Base-by-base conservation (phyloP, 1,140 invertebrate genomes). In the Teleopsis dalmanni region DNA sequence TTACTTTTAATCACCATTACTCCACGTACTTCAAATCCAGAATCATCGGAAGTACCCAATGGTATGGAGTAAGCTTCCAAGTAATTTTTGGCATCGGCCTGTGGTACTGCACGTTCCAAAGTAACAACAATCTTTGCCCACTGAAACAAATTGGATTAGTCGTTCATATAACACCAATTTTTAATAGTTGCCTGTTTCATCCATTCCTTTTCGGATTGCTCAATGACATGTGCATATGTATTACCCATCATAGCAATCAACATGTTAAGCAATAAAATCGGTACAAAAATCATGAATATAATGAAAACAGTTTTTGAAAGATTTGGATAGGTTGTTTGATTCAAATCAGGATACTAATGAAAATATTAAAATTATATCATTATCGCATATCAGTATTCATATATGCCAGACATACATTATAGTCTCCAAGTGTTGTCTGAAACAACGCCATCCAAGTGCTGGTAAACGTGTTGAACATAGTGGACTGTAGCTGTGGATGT, bases 191-290 rank as follows among this genome's bases (percentile, higher is more conserved):
- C 91, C 80, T 95, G 95, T 74, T 97, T 96, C 66, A 96, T 85
- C 88, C 91, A 98, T 71, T 98, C 95, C 70, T 98, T 98, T 71
- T 98, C 95, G 37, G 94, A 97, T 67, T 95, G 91, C 66, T 94
- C 88, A 50, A 98, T 98, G 40, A 99, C 91, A 57, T 96, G 88
- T 4, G 95, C 93, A 65, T 97, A 98, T 0, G 94, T 98, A 70
- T 97, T 98, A 11, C 91, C 93, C 93, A 98, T 98, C 94, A 98
- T 98, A 50, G 95, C 95, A 56, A 98, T 98, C 60, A 98, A 79
- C 91, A 98, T 91, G 81, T 98, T 98, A 4, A 98, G 78, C 55
- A 98, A 74, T 14, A 98, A 74, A 59, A 98, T 95, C 0, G 95
- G 95, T 47, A 98, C 91, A 38, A 98, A 83, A 16, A 98, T 89